A percentile compares a stretch with the other conserved stretches of the same genome.
Conservation (phyloP, 1,140 invertebrate genomes). For the Phymastichus coffea region DNA sequence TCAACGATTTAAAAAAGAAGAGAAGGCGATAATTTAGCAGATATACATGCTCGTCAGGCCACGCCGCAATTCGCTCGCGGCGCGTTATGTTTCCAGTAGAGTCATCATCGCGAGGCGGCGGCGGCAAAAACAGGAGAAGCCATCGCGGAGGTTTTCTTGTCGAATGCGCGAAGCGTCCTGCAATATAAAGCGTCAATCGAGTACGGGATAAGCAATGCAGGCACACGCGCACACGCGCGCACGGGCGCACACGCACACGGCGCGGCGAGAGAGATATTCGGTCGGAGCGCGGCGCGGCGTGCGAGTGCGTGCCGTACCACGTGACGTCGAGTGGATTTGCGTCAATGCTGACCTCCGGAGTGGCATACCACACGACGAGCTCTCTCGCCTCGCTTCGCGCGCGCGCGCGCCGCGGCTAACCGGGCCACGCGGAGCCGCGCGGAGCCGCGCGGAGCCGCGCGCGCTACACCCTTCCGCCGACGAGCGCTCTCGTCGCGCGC, state of each 20-base stretch:
- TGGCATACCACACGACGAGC: conserved; percentile 33
- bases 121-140: background rate
- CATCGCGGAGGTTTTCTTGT: background rate
- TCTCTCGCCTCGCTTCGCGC: no score
- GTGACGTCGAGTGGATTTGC: conserved; percentile 53
- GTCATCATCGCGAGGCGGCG: no score
- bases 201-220: background rate
- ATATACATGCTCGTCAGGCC: no score
- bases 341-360: conserved; percentile 54
- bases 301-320: conserved; percentile 35
- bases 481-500: conserved; percentile 27
- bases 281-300: background rate
- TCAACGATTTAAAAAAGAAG: no score
- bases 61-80: no score
- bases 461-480: conserved; percentile 14
- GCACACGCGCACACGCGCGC: background rate
- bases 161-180: background rate
- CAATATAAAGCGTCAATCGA: background rate
- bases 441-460: no score
- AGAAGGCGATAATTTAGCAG: no score
- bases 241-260: background rate
- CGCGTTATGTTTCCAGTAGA: no score
- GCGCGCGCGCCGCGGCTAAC: background rate
- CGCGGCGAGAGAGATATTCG: background rate
- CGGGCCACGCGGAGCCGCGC: conserved; percentile 6